These are phyloP conservation scores for Platichthys flesus DNA, from an alignment of 2,113 vertebrate species.

Conservation along the genomic window DNA sequence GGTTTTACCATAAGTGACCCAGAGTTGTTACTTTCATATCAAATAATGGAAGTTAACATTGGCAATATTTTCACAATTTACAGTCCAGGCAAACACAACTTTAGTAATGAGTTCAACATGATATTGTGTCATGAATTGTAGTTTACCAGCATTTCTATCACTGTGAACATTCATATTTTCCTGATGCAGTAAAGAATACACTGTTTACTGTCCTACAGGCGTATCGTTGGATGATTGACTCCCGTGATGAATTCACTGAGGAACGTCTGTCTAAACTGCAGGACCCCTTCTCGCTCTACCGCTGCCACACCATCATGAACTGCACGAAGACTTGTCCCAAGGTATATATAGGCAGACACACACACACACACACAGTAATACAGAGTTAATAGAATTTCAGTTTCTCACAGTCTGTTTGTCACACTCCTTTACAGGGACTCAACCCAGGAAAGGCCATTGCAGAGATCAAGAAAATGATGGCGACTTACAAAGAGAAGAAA, in stretches of 20 bases:
- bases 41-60: too few relatives aligned
- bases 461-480: slow-evolving; percentile 98
- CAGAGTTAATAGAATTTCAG: slow-evolving; percentile 1
- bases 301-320: slow-evolving; percentile 99
- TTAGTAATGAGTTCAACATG: too few relatives aligned
- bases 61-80: too few relatives aligned
- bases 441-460: slow-evolving; percentile 95
- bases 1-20: too few relatives aligned
- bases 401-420: slow-evolving; percentile 31
- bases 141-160: too few relatives aligned
- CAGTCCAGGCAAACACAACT: too few relatives aligned
- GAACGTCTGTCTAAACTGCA: slow-evolving; percentile 93
- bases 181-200: background rate
- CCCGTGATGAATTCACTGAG: slow-evolving; percentile 92
- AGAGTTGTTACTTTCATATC: too few relatives aligned
- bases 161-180: background rate
- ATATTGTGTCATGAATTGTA: too few relatives aligned
- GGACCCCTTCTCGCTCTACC: slow-evolving; percentile 94
- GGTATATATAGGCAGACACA: slow-evolving; percentile 69
- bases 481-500: slow-evolving; percentile 86
- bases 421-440: slow-evolving; percentile 83
- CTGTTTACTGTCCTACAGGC: slow-evolving; percentile 77
- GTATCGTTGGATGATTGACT: slow-evolving; percentile 97
- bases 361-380: background rate
- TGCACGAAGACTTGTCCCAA: slow-evolving; percentile 93